These are phyloP conservation scores for Anorthoa munda DNA, from an alignment of 2,888 invertebrate genomes.

Conservation along the genomic window DNA sequence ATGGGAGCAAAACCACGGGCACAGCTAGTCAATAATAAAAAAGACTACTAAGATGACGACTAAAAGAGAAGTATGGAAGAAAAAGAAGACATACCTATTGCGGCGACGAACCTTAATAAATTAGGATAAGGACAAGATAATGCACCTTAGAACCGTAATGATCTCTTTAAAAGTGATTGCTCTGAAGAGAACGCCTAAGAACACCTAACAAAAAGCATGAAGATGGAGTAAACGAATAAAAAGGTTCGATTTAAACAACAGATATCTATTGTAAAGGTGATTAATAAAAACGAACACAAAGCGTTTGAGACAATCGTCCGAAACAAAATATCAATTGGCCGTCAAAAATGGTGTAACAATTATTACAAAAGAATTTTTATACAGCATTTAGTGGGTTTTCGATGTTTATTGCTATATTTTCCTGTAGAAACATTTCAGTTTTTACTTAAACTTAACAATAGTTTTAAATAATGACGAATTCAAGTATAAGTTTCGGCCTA, in stretches of 20 bases:
- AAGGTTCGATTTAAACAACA: background rate
- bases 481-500: background rate
- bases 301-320: constrained; percentile 35
- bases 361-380: constrained; percentile 46
- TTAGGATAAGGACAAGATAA: background rate
- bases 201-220: constrained; percentile 27
- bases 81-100: background rate
- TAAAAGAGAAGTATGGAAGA: background rate
- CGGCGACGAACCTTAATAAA: background rate
- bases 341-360: constrained; percentile 49
- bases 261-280: constrained; percentile 15
- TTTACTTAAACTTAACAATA: background rate
- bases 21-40: no score
- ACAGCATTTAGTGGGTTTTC: constrained; percentile 20
- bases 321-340: constrained; percentile 46
- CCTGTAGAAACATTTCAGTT: constrained; percentile 23
- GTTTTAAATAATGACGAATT: constrained; percentile 1
- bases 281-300: constrained; percentile 48
- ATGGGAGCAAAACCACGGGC: no score
- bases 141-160: background rate
- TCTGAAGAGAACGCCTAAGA: background rate
- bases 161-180: constrained; percentile 5
- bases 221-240: constrained; percentile 26
- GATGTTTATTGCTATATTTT: constrained; percentile 25
- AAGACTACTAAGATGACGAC: background rate